phyloP scores from a whole-genome alignment of 1,140 invertebrate species.

The Nilaparvata lugens region DNA sequence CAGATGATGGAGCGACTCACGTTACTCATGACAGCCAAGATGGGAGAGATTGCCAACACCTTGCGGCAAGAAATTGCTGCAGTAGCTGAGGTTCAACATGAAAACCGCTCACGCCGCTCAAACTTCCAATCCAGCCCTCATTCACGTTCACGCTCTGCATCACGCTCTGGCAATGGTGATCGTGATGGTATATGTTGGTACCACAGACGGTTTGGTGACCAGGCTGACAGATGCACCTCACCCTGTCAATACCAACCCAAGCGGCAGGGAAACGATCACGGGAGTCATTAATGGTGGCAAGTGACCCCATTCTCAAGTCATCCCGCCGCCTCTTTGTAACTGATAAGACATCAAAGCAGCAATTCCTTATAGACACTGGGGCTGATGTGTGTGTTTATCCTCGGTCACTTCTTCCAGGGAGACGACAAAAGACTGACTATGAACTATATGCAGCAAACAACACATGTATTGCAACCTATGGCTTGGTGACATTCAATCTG shows the following conservation, averaged over 20 bases:
- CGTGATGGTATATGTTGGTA: too few relatives aligned
- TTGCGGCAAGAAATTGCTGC: neutral
- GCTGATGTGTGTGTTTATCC: neutral
- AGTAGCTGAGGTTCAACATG: too few relatives aligned
- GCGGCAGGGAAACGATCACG: conserved; percentile 12
- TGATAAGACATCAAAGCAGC: too few relatives aligned
- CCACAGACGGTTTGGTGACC: too few relatives aligned
- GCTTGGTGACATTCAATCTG: conserved; percentile 24
- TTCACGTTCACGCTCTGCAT: too few relatives aligned
- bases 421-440: conserved; percentile 27
- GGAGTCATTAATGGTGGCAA: conserved; percentile 11
- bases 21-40: neutral
- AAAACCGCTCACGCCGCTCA: too few relatives aligned
- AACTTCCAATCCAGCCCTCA: too few relatives aligned
- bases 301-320: neutral
- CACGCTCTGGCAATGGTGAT: too few relatives aligned
- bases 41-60: neutral
- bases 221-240: conserved; percentile 23
- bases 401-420: conserved; percentile 1
- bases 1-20: neutral
- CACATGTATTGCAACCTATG: too few relatives aligned
- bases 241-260: conserved; percentile 17
- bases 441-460: conserved; percentile 33
- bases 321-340: conserved; percentile 22
- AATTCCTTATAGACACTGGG: too few relatives aligned